Evolutionary conservation across 2,797 vertebrate genomes (phyloP).

Genomic region (Garrulus glandarius): DNA sequence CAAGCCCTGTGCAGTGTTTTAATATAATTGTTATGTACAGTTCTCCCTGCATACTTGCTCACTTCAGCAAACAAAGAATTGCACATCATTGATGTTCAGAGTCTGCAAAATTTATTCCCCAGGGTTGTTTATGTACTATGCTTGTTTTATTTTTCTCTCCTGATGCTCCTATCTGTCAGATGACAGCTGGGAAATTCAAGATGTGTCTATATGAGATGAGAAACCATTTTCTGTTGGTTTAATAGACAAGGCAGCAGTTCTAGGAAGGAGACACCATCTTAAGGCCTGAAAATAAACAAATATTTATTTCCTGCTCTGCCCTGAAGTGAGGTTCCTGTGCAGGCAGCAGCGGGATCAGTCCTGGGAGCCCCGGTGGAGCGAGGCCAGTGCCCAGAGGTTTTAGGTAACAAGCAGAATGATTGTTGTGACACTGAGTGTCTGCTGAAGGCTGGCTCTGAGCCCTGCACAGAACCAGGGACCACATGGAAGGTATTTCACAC

Average conservation of each 20-base stretch:
- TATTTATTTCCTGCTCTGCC: background rate
- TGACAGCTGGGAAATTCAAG: constrained; percentile 35
- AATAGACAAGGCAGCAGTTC: background rate
- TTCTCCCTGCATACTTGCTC: background rate
- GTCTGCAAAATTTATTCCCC: constrained; percentile 21
- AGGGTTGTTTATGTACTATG: background rate
- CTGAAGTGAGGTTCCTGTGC: background rate
- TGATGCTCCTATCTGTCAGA: constrained; percentile 6
- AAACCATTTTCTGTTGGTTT: background rate
- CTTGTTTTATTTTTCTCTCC: constrained; percentile 11
- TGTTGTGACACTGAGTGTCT: background rate
- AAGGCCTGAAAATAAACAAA: background rate
- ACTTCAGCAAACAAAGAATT: constrained; percentile 48
- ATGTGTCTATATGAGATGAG: background rate
- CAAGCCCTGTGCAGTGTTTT: background rate
- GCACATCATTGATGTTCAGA: background rate
- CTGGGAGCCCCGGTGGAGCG: background rate
- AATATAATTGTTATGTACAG: constrained; percentile 16
- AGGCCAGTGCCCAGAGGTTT: background rate
- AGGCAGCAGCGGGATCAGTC: background rate
- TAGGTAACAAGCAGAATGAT: accelerated
- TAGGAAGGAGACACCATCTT: background rate
- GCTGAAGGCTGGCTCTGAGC: background rate
- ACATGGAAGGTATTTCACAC: accelerated
- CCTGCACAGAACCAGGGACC: background rate